Evolutionary conservation across 2,797 vertebrate genomes (phyloP), one percentile per base, ranked within the genome.

Genomic region (Gobionotothen gibberifrons): DNA sequence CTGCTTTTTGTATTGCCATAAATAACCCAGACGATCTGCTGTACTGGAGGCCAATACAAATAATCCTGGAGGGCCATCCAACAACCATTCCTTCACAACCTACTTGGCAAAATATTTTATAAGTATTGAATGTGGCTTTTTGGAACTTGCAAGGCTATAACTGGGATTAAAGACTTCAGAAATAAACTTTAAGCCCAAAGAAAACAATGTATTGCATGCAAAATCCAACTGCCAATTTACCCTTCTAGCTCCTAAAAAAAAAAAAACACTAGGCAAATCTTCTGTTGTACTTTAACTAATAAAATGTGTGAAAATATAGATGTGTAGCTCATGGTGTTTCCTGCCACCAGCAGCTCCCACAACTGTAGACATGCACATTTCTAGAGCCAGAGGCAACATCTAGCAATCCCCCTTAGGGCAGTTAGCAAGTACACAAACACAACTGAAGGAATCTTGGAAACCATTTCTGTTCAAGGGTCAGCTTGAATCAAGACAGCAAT

Each of bases 281-380:
- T 16, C 13, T 59, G 63, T 39, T 19, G 15, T 65, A 54, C n/a
- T 56, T 49, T 56, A 46, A 9, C 19, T 60, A 22, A n/a, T 42
- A 49, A 26, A 74, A 72, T 51, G 43, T 48, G 43, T 52, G 49
- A 53, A 59, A 21, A 40, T 51, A 67, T 82, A 46, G 22, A 43
- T 55, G 2, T 55, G 22, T 17, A 10, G 17, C 9, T 69, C 52
- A 59, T 49, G 22, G n/a, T 51, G 7, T 19, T 44, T 46, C 21
- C 9, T 29, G 44, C 9, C 48, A 59, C 48, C 39, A 46, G 52
- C 48, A 39, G 15, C 49, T 54, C 17, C 21, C 14, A 49, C 53
- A 69, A 48, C 44, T 67, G 22, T 29, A 32, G n/a, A 58, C 17
- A 19, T 64, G 39, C 26, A 46, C 19, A 47, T 43, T n/a, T 61